Evolutionary conservation across 2,797 vertebrate genomes (phyloP).

Genomic region (Pipistrellus pipistrellus): DNA sequence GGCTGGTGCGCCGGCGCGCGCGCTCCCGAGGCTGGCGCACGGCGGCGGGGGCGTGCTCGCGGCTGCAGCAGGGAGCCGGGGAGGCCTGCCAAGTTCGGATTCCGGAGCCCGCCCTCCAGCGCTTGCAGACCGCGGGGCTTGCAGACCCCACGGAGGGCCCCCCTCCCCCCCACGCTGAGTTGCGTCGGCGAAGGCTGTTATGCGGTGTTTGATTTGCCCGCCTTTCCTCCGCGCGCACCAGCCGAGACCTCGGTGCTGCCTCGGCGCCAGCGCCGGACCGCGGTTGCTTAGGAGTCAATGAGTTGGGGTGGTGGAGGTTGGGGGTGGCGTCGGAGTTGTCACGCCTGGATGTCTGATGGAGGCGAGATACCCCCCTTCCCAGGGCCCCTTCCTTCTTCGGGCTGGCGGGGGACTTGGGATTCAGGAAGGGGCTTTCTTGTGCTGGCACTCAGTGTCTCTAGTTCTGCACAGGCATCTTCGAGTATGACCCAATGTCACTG

Average conservation of each 20-base stretch:
- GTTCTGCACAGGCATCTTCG: not conserved
- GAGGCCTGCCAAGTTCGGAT: not conserved
- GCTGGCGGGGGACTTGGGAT: not conserved
- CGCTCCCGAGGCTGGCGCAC: slow-evolving; percentile 25
- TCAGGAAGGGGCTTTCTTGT: not conserved
- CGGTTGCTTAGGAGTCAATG: slow-evolving; percentile 52
- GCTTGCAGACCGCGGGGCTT: not conserved
- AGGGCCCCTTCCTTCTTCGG: not conserved
- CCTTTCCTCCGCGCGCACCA: not conserved
- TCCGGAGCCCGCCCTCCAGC: not conserved
- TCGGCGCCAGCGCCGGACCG: not conserved
- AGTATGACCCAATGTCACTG: not conserved
- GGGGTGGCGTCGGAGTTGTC: slow-evolving; percentile 60
- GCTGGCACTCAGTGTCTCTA: not conserved
- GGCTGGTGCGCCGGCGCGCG: slow-evolving; percentile 81
- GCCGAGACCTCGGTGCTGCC: not conserved
- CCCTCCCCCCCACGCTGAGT: not conserved
- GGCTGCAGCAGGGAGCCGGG: rapidly evolving
- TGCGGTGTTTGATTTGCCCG: not conserved
- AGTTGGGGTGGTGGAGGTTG: slow-evolving; percentile 15
- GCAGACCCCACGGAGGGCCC: no score
- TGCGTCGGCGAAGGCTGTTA: not conserved
- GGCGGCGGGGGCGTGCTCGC: not conserved
- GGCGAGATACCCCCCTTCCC: not conserved
- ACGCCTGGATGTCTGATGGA: not conserved